phyloP scores from a whole-genome alignment of 2,113 vertebrate genomes.

The Circaetus cinerascens region DNA sequence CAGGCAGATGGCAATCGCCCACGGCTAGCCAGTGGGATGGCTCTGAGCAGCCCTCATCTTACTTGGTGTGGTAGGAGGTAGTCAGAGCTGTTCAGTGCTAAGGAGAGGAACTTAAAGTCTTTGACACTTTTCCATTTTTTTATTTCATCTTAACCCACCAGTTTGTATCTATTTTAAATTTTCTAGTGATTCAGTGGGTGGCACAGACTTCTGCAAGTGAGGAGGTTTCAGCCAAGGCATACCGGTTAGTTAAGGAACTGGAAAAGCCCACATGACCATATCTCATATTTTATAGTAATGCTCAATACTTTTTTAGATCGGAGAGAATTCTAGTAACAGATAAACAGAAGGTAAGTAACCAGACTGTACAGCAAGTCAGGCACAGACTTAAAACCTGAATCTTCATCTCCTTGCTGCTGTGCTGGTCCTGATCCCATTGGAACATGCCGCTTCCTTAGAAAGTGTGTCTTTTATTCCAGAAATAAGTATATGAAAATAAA shows the following conservation, averaged over 20 bases:
- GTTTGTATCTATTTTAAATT: not conserved
- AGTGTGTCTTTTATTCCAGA: not conserved
- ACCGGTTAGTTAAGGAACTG: not conserved
- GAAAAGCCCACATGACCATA: not conserved
- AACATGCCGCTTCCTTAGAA: not conserved
- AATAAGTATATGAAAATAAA: not conserved
- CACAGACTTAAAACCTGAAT: not conserved
- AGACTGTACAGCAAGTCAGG: not conserved
- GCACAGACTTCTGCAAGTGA: not conserved
- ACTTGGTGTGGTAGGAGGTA: not conserved
- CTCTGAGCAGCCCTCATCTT: not conserved
- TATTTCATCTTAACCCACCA: not conserved
- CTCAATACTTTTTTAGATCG: not conserved
- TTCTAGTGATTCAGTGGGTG: not conserved
- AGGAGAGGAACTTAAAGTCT: not conserved
- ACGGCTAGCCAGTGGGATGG: accelerated
- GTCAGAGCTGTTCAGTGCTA: not conserved
- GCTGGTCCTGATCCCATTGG: not conserved
- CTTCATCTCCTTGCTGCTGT: not conserved
- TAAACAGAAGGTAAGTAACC: not conserved
- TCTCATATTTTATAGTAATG: not conserved
- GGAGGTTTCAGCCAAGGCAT: not conserved
- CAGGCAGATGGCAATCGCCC: not conserved
- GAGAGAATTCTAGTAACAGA: not conserved
- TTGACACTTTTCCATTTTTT: not conserved